Conservation (phyloP, 2,888 invertebrate genomes). For the Autographa gamma region DNA sequence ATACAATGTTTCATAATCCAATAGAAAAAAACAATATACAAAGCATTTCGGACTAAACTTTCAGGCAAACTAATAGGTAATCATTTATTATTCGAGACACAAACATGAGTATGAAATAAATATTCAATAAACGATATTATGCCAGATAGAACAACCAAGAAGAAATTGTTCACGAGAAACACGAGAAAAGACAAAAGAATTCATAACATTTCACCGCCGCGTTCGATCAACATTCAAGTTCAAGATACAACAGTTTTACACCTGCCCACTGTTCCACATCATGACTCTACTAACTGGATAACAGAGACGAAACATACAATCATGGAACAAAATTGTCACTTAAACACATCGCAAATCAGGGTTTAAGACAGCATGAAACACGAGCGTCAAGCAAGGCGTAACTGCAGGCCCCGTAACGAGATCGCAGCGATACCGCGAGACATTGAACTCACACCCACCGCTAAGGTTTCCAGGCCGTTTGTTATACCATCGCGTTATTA, state of each 20-base stretch:
- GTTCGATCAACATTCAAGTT: slow-evolving; percentile 5
- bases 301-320: slow-evolving; percentile 27
- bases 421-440: slow-evolving; percentile 70
- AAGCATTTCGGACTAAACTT: slow-evolving; percentile 18
- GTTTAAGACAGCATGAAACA: slow-evolving; percentile 39
- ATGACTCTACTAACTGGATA: slow-evolving; percentile 32
- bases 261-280: slow-evolving; percentile 40
- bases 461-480: slow-evolving; percentile 56
- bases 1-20: slow-evolving; percentile 26
- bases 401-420: slow-evolving; percentile 67
- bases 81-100: background rate
- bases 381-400: slow-evolving; percentile 48
- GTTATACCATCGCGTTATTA: slow-evolving; percentile 49
- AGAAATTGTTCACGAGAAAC: background rate
- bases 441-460: slow-evolving; percentile 73
- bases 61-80: background rate
- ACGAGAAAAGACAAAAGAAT: background rate
- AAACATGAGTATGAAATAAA: background rate
- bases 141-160: background rate
- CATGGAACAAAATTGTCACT: slow-evolving; percentile 52
- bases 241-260: background rate
- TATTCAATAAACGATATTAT: background rate
- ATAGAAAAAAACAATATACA: slow-evolving; percentile 13
- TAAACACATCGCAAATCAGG: slow-evolving; percentile 45
- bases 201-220: background rate